These are phyloP conservation scores for Drosophila tsacasi DNA, from an alignment of 1,140 invertebrate species.

Conservation along the genomic window DNA sequence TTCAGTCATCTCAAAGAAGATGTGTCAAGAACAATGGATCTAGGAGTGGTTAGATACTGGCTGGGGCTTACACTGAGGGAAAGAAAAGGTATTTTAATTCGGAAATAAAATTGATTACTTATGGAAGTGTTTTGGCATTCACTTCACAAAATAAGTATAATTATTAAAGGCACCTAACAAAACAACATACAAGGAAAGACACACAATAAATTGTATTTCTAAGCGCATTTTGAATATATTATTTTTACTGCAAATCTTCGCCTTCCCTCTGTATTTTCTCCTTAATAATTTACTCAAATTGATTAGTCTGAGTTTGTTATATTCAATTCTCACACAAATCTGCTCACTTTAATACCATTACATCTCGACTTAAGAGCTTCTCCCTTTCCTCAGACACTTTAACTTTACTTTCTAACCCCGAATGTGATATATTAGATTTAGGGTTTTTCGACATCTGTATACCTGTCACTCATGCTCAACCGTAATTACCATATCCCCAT, in stretches of 20 bases:
- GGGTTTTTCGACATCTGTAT: neutral
- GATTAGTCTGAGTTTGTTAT: neutral
- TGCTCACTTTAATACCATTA: neutral
- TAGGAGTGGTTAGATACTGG: slow-evolving; percentile 6
- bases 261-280: neutral
- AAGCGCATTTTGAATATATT: neutral
- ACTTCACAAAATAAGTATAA: neutral
- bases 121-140: neutral
- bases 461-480: slow-evolving; percentile 12
- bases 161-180: no score
- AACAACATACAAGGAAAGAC: neutral
- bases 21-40: slow-evolving; percentile 11
- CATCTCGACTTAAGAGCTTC: neutral
- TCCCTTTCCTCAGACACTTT: no score
- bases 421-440: neutral
- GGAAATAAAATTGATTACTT: no score
- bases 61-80: neutral
- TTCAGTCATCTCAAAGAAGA: slow-evolving; percentile 16
- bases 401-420: neutral
- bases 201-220: neutral
- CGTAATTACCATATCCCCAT: slow-evolving; percentile 40
- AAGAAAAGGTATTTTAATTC: neutral
- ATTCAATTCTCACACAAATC: neutral
- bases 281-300: neutral
- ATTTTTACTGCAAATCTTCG: neutral